These are phyloP conservation scores for Pimpla rufipes DNA, from an alignment of 2,888 invertebrate genomes.

Conservation along the genomic window DNA sequence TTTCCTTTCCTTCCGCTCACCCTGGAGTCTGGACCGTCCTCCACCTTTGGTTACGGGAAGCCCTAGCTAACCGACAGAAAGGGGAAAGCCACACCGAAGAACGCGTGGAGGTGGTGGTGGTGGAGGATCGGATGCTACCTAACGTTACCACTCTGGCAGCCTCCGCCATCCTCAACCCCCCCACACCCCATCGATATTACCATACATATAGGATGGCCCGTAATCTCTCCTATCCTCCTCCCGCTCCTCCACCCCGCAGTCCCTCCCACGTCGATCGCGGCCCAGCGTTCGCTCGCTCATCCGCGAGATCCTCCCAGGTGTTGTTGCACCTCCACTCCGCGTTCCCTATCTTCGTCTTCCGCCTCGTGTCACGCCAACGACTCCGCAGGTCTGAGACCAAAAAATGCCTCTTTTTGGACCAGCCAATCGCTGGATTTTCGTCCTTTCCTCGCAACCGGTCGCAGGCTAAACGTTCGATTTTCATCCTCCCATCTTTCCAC, in stretches of 20 bases:
- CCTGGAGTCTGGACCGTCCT: constrained; percentile 58
- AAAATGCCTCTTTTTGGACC: constrained; percentile 57
- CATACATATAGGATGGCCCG: constrained; percentile 79
- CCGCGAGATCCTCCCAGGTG: constrained; percentile 30
- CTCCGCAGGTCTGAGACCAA: constrained; percentile 25
- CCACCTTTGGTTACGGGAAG: constrained; percentile 72
- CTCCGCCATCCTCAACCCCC: constrained; percentile 37
- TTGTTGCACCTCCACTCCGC: constrained; percentile 32
- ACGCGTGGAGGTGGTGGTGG: constrained; percentile 66
- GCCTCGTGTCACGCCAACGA: constrained; percentile 27
- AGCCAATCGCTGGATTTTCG: too few species aligned
- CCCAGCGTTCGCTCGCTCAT: constrained; percentile 56
- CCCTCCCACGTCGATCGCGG: constrained; percentile 59
- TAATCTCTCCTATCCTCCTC: constrained; percentile 72
- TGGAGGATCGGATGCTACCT: constrained; percentile 66
- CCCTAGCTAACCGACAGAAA: constrained; percentile 65
- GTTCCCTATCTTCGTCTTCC: constrained; percentile 39
- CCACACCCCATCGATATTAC: constrained; percentile 79
- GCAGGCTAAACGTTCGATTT: background rate
- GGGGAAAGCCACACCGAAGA: constrained; percentile 51
- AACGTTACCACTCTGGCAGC: constrained; percentile 64
- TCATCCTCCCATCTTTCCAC: too few species aligned
- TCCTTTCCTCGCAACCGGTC: background rate
- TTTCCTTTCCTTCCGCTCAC: constrained; percentile 68
- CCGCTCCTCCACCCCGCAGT: too few species aligned